A percentile compares a stretch with the other conserved stretches of the same genome.
phyloP scores from a whole-genome alignment of 2,797 vertebrate genomes.

The Rhinella marina region DNA sequence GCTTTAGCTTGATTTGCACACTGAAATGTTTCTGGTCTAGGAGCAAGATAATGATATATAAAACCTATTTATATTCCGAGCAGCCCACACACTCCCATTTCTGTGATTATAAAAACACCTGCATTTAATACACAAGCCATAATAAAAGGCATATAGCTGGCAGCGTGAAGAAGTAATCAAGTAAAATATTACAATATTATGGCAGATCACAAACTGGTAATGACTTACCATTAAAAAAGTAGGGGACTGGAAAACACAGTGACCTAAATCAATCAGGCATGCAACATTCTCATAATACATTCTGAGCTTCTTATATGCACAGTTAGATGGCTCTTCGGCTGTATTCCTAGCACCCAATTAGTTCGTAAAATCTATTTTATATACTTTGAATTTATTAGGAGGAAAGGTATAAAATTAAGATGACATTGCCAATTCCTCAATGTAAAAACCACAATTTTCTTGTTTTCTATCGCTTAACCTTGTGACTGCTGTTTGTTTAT shows the following conservation, averaged over 20 bases:
- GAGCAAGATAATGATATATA: constrained; percentile 88
- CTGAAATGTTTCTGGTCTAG: constrained; percentile 76
- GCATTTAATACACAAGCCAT: constrained; percentile 89
- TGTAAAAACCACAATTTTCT: neutral
- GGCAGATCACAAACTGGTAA: constrained; percentile 82
- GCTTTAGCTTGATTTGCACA: constrained; percentile 75
- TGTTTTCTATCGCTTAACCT: neutral
- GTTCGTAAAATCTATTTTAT: neutral
- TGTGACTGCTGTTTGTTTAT: neutral
- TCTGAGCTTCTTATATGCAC: constrained; percentile 71
- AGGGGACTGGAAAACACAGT: constrained; percentile 80
- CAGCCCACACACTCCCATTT: constrained; percentile 76
- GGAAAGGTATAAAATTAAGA: neutral
- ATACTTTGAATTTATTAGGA: constrained; percentile 10
- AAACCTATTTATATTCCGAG: constrained; percentile 89
- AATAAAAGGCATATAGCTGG: constrained; percentile 85
- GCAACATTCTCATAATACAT: constrained; percentile 66
- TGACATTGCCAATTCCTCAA: neutral
- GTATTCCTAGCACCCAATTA: constrained; percentile 69
- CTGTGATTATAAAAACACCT: constrained; percentile 87
- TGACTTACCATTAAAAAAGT: constrained; percentile 75
- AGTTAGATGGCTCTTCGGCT: constrained; percentile 76
- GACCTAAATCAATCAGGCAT: constrained; percentile 75
- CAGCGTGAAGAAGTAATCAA: constrained; percentile 88
- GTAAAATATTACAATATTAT: constrained; percentile 89